Conservation (phyloP, 2,888 invertebrate genomes). For the Pterostichus niger region DNA sequence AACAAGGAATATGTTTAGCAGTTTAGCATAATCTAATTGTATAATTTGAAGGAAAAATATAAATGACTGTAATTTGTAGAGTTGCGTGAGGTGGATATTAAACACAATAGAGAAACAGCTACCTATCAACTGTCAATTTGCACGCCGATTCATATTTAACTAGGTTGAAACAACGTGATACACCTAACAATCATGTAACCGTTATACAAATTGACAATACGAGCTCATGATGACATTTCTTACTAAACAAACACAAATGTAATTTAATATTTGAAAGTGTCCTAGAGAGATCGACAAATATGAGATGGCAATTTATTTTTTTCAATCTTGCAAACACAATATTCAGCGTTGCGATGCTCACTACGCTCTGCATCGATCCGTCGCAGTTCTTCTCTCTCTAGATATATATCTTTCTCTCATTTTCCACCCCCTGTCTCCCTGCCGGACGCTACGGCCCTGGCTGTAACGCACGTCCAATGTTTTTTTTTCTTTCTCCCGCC, state of each 20-base stretch:
- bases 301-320: constrained; percentile 62
- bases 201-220: constrained; percentile 14
- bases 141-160: constrained; percentile 4
- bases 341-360: constrained; percentile 57
- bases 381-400: not conserved
- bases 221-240: constrained; percentile 16
- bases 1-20: not conserved
- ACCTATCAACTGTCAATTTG: constrained; percentile 11
- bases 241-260: constrained; percentile 35
- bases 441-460: not conserved
- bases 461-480: constrained; percentile 13
- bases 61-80: not conserved
- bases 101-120: not conserved
- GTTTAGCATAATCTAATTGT: not conserved
- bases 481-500: constrained; percentile 47
- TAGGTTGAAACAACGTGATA: constrained; percentile 12
- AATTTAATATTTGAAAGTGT: constrained; percentile 57
- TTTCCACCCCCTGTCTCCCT: not conserved
- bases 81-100: not conserved
- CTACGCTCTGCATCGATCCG: constrained; percentile 54
- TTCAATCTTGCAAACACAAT: constrained; percentile 63
- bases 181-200: constrained; percentile 31
- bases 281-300: constrained; percentile 56
- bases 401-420: not conserved
- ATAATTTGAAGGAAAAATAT: not conserved